Evolutionary conservation across 2,797 vertebrate species (phyloP).

Genomic region (Fundulus diaphanus): DNA sequence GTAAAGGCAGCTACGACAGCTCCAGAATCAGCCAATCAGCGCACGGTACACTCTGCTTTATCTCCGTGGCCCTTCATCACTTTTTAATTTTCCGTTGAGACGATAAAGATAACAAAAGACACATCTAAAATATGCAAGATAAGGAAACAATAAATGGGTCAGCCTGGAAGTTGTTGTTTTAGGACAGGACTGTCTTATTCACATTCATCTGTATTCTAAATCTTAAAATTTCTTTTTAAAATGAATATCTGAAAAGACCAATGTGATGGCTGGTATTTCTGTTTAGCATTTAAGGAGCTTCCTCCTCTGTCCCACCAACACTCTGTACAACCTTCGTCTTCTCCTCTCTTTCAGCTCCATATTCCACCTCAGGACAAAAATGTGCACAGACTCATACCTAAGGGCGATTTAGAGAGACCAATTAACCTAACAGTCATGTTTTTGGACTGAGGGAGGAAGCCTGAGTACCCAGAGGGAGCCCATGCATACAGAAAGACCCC

Average conservation of each 20-base stretch:
- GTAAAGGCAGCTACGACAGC: slow-evolving; percentile 39
- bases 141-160: slow-evolving; percentile 6
- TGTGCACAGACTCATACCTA: no score
- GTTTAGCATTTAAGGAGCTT: no score
- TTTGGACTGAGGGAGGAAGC: no score
- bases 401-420: no score
- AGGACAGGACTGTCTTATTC: not conserved
- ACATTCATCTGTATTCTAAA: not conserved
- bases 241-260: not conserved
- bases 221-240: not conserved
- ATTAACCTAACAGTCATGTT: no score
- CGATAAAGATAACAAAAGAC: slow-evolving; percentile 4
- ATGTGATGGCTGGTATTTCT: not conserved
- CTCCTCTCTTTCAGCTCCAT: no score
- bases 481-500: no score
- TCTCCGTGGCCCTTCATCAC: slow-evolving; percentile 31
- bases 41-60: slow-evolving; percentile 18
- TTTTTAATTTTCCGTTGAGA: slow-evolving; percentile 35
- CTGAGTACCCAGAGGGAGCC: no score
- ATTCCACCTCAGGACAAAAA: no score
- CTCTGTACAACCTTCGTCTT: no score
- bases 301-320: no score
- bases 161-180: not conserved
- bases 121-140: slow-evolving; percentile 6
- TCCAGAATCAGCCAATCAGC: slow-evolving; percentile 56